A percentile compares a stretch with the other conserved stretches of the same genome.
Evolutionary conservation across 2,888 invertebrate genomes (phyloP).

Genomic region (Drosophila nr. medialis): DNA sequence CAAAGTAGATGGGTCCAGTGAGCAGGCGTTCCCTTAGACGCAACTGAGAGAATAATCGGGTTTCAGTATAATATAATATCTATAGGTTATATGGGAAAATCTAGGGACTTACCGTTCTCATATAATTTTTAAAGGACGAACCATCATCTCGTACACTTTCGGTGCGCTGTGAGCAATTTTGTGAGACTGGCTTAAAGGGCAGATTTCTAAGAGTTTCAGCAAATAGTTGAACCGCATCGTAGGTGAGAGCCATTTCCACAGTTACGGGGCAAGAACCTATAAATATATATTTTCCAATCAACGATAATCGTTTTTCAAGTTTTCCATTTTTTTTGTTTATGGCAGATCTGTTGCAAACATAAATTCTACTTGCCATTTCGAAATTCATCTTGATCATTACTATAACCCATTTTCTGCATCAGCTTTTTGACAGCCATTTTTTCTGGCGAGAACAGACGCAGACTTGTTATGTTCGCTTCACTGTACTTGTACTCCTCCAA

Average conservation of each 20-base stretch:
- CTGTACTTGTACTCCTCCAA: slow-evolving; percentile 91
- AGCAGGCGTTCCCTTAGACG: slow-evolving; percentile 83
- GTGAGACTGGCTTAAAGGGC: slow-evolving; percentile 84
- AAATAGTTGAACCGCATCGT: slow-evolving; percentile 93
- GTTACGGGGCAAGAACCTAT: slow-evolving; percentile 83
- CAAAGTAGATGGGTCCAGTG: slow-evolving; percentile 91
- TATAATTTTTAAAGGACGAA: slow-evolving; percentile 92
- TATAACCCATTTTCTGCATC: slow-evolving; percentile 70
- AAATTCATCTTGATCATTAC: slow-evolving; percentile 66
- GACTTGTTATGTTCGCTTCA: slow-evolving; percentile 92
- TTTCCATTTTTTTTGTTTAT: not conserved
- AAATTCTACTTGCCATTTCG: slow-evolving; percentile 67
- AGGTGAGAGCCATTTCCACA: slow-evolving; percentile 91
- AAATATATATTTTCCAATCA: not conserved
- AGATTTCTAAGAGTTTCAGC: slow-evolving; percentile 90
- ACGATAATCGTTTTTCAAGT: not conserved
- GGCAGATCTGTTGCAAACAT: rapidly evolving
- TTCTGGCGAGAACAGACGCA: slow-evolving; percentile 88
- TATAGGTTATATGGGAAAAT: not conserved
- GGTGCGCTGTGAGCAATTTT: slow-evolving; percentile 86
- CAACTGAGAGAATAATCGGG: slow-evolving; percentile 45
- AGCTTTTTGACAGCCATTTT: slow-evolving; percentile 85
- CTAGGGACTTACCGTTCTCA: slow-evolving; percentile 84
- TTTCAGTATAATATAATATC: not conserved
- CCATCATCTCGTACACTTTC: slow-evolving; percentile 90